Evolutionary conservation across 2,113 vertebrate genomes (phyloP), one percentile per base, ranked within the genome.

Genomic region (Apeltes quadracus): DNA sequence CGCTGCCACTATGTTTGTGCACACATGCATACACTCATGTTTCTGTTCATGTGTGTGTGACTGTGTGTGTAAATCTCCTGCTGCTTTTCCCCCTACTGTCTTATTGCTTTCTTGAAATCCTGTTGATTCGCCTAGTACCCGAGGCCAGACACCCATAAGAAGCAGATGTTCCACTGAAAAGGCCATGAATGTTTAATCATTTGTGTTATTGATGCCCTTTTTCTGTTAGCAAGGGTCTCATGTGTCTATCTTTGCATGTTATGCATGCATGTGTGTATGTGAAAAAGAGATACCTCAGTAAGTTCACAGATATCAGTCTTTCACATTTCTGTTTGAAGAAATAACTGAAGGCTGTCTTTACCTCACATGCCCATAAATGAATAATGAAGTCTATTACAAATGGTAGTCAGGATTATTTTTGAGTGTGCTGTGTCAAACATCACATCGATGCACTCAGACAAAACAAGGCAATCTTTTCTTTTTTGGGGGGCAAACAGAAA

Each of bases 111-210:
- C 91, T 90, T 91, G 88, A 94, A 93, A 93, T 89, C 92, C 89
- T 92, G 90, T 92, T 92, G 92, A 92, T 91, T 94, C 84, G 84
- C 78, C 85, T 85, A 86, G 87, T 94, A 92, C 92, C 94, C 64
- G 90, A 82, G 90, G 92, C 93, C 90, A 91, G 87, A 61, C 87
- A 90, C 92, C 92, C 89, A 88, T 86, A 84, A 84, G 82, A 82
- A 93, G 90, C 92, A 95, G 93, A 93, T 94, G 92, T 94, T 94
- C 89, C 79, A 84, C 91, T 90, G 90, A 86, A 95, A 92, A 93
- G 94, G 87, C 93, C 89, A 92, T 95, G 92, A 94, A 94, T 94
- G 93, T 95, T 95, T 95, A 93, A 93, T 95, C 91, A 93, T 94
- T 93, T 93, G 92, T 93, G 93, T 95, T 95, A 95, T 95, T 95